phyloP scores from a whole-genome alignment of 2,113 vertebrate species.

The Capricornis sumatraensis region DNA sequence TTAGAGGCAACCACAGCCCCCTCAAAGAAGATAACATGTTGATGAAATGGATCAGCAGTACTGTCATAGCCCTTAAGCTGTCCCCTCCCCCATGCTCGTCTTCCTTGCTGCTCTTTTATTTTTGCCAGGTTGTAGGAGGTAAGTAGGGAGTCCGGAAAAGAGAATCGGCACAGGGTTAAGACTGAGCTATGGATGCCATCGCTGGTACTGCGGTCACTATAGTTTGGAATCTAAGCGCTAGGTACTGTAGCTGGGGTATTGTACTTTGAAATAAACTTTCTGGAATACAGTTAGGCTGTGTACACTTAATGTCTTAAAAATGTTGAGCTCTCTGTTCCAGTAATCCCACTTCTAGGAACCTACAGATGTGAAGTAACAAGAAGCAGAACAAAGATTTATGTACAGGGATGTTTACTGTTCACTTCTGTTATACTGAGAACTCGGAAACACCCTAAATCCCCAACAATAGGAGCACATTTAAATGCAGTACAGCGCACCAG shows the following conservation, averaged over 20 bases:
- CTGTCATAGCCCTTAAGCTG: accelerated
- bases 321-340: neutral
- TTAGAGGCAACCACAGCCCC: neutral
- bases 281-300: neutral
- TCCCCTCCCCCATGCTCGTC: accelerated
- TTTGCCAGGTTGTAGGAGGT: neutral
- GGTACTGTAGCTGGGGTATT: neutral
- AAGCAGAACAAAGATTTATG: neutral
- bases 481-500: neutral
- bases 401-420: neutral
- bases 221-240: neutral
- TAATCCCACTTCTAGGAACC: neutral
- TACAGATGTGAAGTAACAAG: neutral
- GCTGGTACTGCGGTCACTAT: neutral
- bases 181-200: accelerated
- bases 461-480: neutral
- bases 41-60: neutral
- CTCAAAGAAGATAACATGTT: neutral
- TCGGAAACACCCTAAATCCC: constrained; percentile 22
- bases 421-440: neutral
- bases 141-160: neutral
- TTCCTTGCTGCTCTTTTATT: neutral
- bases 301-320: neutral
- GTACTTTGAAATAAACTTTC: neutral
- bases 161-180: neutral